Evolutionary conservation across 2,888 invertebrate species (phyloP).

Genomic region (Ophion obscuratus): DNA sequence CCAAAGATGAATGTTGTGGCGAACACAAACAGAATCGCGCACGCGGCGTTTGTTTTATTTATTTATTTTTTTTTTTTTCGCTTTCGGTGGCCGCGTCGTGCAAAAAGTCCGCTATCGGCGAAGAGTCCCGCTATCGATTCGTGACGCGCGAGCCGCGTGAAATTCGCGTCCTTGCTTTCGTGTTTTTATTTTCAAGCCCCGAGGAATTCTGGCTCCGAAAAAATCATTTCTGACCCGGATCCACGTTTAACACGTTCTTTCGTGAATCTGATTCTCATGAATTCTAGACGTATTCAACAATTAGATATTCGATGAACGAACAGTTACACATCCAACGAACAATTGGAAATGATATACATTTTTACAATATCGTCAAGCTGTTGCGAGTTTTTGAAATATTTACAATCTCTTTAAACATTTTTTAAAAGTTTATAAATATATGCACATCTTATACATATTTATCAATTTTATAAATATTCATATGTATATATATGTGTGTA

Average conservation of each 20-base stretch:
- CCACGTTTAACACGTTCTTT: too few species aligned
- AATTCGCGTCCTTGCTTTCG: background rate
- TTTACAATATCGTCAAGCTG: background rate
- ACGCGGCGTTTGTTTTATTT: background rate
- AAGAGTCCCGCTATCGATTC: background rate
- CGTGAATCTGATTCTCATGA: too few species aligned
- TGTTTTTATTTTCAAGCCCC: background rate
- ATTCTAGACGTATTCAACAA: too few species aligned
- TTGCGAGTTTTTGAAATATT: background rate
- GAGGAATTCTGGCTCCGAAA: too few species aligned
- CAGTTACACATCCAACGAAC: too few species aligned
- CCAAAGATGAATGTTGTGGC: conserved; percentile 83
- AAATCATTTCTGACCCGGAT: too few species aligned
- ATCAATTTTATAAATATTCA: background rate
- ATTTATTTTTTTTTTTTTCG: background rate
- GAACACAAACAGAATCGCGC: conserved; percentile 71
- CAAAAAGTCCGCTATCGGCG: background rate
- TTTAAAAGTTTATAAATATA: background rate
- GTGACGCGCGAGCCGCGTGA: background rate
- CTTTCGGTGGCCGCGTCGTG: background rate
- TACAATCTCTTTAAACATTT: background rate
- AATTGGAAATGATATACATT: too few species aligned
- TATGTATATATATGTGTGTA: too few species aligned
- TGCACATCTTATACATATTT: background rate
- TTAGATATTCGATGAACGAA: too few species aligned